A percentile compares a stretch with the other conserved stretches of the same genome.
These are phyloP conservation scores for Eumerus sabulonum DNA, from an alignment of 2,888 invertebrate species.

Conservation along the genomic window DNA sequence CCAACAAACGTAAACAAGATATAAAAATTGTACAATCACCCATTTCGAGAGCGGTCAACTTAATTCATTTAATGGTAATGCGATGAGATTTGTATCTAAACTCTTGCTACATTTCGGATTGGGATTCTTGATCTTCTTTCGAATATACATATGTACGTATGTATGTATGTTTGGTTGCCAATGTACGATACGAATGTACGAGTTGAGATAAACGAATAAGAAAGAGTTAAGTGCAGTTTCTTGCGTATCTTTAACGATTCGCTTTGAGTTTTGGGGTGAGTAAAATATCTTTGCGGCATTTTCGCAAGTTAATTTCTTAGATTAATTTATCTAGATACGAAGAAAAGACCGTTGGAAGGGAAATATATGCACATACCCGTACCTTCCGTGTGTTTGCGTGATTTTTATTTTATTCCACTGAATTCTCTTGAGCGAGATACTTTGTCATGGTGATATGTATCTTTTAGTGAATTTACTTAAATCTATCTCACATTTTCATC, in stretches of 20 bases:
- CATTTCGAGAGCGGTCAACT: conserved; percentile 68
- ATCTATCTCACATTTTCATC: conserved; percentile 1
- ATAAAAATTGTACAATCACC: conserved; percentile 69
- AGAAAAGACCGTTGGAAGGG: not conserved
- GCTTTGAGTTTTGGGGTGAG: too few species aligned
- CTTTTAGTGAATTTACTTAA: conserved; percentile 28
- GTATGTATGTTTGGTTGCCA: conserved; percentile 35
- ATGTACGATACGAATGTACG: conserved; percentile 25
- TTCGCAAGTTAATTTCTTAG: conserved; percentile 68
- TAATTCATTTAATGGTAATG: conserved; percentile 69
- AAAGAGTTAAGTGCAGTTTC: conserved; percentile 60
- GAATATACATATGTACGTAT: not conserved
- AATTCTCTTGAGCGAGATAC: conserved; percentile 16
- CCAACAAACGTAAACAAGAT: conserved; percentile 54
- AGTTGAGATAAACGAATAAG: conserved; percentile 54
- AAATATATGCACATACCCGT: conserved; percentile 14
- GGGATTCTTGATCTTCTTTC: conserved; percentile 4
- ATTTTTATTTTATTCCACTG: too few species aligned
- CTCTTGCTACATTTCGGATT: conserved; percentile 30
- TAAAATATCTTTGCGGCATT: conserved; percentile 50
- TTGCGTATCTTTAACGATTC: not conserved
- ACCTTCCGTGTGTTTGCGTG: too few species aligned
- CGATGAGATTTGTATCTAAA: conserved; percentile 65
- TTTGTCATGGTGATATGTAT: conserved; percentile 37
- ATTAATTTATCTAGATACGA: conserved; percentile 63